phyloP scores from a whole-genome alignment of 2,888 invertebrate species.

The Ophion ventricosus region DNA sequence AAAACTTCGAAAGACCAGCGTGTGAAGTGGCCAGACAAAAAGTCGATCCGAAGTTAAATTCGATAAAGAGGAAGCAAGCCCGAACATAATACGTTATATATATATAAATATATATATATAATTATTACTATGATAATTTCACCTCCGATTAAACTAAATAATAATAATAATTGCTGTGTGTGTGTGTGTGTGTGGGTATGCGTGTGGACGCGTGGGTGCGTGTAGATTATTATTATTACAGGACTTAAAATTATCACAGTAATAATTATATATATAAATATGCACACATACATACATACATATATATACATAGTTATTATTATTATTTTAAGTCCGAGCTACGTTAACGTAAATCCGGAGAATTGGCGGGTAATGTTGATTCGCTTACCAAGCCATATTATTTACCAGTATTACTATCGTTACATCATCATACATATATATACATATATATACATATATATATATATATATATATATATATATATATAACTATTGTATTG shows the following conservation, averaged over 20 bases:
- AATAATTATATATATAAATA: neutral
- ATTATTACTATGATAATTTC: neutral
- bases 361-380: conserved; percentile 73
- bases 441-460: no score
- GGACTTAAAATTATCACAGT: neutral
- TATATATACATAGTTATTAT: conserved; percentile 8
- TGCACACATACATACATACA: no score
- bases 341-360: conserved; percentile 60
- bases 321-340: conserved; percentile 34
- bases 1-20: no score
- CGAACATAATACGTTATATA: neutral
- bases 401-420: conserved; percentile 82
- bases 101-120: neutral
- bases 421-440: conserved; percentile 68
- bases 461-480: no score
- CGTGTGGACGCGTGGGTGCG: neutral
- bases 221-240: neutral
- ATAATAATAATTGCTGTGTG: neutral
- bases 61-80: neutral
- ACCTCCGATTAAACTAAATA: neutral
- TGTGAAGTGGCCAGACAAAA: no score
- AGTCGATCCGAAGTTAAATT: neutral
- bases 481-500: neutral
- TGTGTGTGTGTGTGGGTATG: no score
- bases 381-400: conserved; percentile 81